Percentiles rank a stretch among this genome's conserved stretches.
Conservation (phyloP, 2,797 vertebrate genomes). For the Sebastes alutus region DNA sequence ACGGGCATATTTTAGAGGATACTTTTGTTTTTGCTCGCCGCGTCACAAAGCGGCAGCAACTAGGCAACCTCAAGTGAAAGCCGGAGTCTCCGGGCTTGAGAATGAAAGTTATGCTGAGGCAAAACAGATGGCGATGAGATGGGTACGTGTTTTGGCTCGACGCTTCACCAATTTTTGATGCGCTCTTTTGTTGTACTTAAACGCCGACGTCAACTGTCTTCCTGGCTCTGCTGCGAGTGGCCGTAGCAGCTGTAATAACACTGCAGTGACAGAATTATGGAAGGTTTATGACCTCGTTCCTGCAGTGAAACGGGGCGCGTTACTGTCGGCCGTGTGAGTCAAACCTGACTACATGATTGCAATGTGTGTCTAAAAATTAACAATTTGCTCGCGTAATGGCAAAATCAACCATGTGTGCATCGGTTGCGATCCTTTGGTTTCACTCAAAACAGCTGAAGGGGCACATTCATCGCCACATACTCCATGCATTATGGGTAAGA, state of each 20-base stretch:
- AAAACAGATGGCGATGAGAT: constrained; percentile 71
- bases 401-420: background rate
- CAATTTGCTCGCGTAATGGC: background rate
- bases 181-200: constrained; percentile 56
- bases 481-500: constrained; percentile 44
- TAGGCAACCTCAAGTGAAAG: constrained; percentile 50
- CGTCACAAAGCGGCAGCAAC: constrained; percentile 49
- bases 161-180: constrained; percentile 36
- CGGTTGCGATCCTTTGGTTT: constrained; percentile 7
- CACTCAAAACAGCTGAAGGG: constrained; percentile 22
- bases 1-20: constrained; percentile 43
- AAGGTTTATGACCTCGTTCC: constrained; percentile 56
- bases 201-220: constrained; percentile 60
- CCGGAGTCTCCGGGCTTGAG: constrained; percentile 37
- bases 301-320: constrained; percentile 24
- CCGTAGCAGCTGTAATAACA: constrained; percentile 75
- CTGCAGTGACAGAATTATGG: constrained; percentile 53
- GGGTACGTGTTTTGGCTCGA: constrained; percentile 52
- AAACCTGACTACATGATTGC: constrained; percentile 16
- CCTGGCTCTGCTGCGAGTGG: constrained; percentile 47
- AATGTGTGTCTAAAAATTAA: constrained; percentile 5
- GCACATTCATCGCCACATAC: constrained; percentile 16
- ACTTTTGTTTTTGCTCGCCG: constrained; percentile 43
- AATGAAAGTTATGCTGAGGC: constrained; percentile 58
- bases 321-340: constrained; percentile 16